A percentile compares a stretch with the other conserved stretches of the same genome.
Conservation (phyloP, 2,888 invertebrate genomes). For the Nomada lathburiana region DNA sequence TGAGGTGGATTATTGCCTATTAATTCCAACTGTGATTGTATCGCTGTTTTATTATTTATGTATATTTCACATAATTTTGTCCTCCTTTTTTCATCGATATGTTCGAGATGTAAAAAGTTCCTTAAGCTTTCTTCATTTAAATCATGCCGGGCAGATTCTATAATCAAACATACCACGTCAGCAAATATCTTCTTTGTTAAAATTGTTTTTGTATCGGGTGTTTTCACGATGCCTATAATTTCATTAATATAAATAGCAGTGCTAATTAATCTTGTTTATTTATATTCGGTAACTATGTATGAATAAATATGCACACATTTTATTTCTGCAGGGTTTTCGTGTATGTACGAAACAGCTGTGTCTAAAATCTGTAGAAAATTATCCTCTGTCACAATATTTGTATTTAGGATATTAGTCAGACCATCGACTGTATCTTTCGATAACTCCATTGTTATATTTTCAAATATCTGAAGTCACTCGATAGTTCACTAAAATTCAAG, state of each 20-base stretch:
- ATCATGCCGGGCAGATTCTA: constrained; percentile 79
- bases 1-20: constrained; percentile 79
- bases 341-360: constrained; percentile 64
- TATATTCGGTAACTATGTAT: neutral
- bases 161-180: constrained; percentile 76
- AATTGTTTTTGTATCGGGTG: constrained; percentile 74
- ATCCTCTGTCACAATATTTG: constrained; percentile 73
- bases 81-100: constrained; percentile 71
- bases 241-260: constrained; percentile 6
- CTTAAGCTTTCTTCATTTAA: constrained; percentile 74
- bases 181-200: constrained; percentile 76
- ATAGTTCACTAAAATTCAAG: neutral
- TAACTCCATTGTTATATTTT: constrained; percentile 73
- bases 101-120: constrained; percentile 67
- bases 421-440: constrained; percentile 70
- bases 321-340: constrained; percentile 65
- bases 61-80: constrained; percentile 77
- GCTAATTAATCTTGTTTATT: neutral
- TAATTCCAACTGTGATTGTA: constrained; percentile 75
- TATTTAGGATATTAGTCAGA: constrained; percentile 68
- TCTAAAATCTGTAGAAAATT: constrained; percentile 74
- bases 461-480: constrained; percentile 3
- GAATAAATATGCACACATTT: constrained; percentile 70
- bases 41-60: constrained; percentile 68
- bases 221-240: constrained; percentile 52